Base-by-base conservation (phyloP, 2,113 vertebrate species). In the Glaucomys volans region DNA sequence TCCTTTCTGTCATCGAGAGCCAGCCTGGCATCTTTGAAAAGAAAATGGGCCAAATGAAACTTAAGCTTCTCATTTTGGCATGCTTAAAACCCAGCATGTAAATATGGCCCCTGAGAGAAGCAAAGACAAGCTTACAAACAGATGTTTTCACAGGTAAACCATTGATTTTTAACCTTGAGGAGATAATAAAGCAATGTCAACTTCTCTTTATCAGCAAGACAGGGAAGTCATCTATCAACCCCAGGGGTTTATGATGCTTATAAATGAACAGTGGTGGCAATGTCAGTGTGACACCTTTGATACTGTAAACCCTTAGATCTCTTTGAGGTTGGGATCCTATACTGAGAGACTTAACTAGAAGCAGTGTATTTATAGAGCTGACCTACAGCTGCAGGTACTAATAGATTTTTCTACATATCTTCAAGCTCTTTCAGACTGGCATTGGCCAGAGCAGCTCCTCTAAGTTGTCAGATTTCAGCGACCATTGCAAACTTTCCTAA, bases 161-260 rank as follows among this genome's bases (percentile, higher is more conserved):
- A 95, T 80, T 97, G 96, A 90, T 97, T 98, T 98, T 97, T 98
- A 92, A 98, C 97, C 96, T 97, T 96, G 91, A 97, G 76, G 40
- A 89, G 90, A 79, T 71, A 96, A 97, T 95, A 95, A 98, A 96
- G 97, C 83, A 93, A 92, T 79, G 84, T 66, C 97, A 97, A 94
- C 79, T 91, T 98, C 86, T 76, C 74, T 97, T 96, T 96, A 97
- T 97, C 98, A 97, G 96, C 71, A 88, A 93, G 97, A 97, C 90
- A 83, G 69, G 74, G 82, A 90, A 96, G 76, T 95, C 89, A 95
- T 97, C 97, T 83, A 69, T 97, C 96, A 97, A 37, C 81, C 97
- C 77, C 77, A 87, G 89, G 92, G 91, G 84, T 97, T 98, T 97
- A 96, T 76, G 87, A 80, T 92, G 88, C 80, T 97, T 94, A 74